A percentile compares a stretch with the other conserved stretches of the same genome.
phyloP scores from a whole-genome alignment of 2,113 vertebrate species.

The Porphyrio hochstetteri region DNA sequence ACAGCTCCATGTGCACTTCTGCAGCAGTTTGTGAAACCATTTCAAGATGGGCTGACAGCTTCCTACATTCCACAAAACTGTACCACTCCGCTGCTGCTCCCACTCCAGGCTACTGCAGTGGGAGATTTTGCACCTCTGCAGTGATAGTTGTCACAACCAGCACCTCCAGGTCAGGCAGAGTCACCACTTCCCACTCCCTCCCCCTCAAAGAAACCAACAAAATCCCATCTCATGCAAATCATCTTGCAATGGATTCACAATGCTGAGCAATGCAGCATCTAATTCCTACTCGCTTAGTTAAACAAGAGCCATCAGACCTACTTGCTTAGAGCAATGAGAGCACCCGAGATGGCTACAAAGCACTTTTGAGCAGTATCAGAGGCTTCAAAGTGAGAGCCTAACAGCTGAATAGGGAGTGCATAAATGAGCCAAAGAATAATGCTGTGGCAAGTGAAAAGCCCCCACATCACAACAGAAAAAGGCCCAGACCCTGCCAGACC shows the following conservation, averaged over 20 bases:
- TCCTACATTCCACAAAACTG: background rate
- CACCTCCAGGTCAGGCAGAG: background rate
- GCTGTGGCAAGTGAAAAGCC: background rate
- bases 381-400: background rate
- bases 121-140: background rate
- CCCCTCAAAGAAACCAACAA: background rate
- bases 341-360: background rate
- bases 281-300: background rate
- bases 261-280: background rate
- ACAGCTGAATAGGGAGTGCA: background rate
- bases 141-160: rapidly evolving
- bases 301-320: no score
- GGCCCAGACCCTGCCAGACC: background rate
- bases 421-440: background rate
- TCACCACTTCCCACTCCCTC: background rate
- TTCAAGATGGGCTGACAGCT: background rate
- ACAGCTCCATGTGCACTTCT: background rate
- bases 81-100: background rate
- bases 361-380: background rate
- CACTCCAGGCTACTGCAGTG: background rate
- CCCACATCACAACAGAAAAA: background rate
- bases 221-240: background rate
- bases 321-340: background rate
- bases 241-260: background rate
- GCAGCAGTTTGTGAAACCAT: background rate